phyloP scores from a whole-genome alignment of 2,888 invertebrate genomes.

The Cerastis rubricosa region DNA sequence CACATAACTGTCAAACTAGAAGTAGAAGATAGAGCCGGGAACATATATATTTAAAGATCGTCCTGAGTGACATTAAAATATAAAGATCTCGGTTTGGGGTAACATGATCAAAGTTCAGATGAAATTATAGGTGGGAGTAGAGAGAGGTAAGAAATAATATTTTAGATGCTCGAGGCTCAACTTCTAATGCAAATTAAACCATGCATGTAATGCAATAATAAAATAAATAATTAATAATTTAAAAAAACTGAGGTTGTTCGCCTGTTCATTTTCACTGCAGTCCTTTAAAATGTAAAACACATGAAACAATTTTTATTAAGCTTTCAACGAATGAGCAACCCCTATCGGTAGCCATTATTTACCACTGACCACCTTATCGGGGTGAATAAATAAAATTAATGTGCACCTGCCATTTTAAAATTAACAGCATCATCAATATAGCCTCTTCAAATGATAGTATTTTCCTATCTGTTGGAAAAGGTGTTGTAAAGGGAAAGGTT shows the following conservation, averaged over 20 bases:
- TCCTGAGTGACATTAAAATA: background rate
- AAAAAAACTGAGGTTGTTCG: no score
- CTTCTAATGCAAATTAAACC: no score
- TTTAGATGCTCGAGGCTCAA: no score
- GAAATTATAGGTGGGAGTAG: background rate
- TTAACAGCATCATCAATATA: conserved; percentile 41
- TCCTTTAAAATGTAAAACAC: conserved; percentile 19
- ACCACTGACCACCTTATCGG: conserved; percentile 50
- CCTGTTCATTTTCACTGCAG: background rate
- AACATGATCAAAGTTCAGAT: background rate
- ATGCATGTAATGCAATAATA: no score
- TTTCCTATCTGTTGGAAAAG: conserved; percentile 8
- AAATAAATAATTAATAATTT: no score
- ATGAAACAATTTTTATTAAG: conserved; percentile 53
- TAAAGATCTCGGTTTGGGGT: background rate
- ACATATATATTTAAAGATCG: background rate
- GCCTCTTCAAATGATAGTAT: conserved; percentile 35
- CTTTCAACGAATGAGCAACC: conserved; percentile 48
- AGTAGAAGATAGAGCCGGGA: background rate
- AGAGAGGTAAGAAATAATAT: no score
- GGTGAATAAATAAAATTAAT: conserved; percentile 61
- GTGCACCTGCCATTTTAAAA: conserved; percentile 42
- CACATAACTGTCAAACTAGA: background rate
- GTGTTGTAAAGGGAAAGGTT: background rate
- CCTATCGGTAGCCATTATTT: conserved; percentile 55